Percentiles rank a stretch among this genome's conserved stretches.
Evolutionary conservation across 2,113 vertebrate species (phyloP).

Genomic region (Xenopus laevis): DNA sequence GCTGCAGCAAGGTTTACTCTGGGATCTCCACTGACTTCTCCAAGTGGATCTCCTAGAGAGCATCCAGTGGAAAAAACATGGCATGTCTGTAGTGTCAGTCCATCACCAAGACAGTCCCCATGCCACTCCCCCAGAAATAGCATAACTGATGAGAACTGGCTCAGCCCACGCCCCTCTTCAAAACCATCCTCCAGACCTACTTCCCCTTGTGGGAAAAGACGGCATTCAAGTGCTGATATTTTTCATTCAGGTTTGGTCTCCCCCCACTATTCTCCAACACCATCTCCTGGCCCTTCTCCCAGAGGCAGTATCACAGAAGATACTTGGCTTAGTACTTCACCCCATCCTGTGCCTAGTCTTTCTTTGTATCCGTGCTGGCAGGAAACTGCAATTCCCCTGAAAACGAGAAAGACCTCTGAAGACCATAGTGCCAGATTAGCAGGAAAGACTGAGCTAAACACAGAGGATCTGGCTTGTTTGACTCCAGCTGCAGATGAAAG

Average conservation of each 20-base stretch:
- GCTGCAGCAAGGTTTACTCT: slow-evolving; percentile 90
- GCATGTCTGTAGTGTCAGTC: slow-evolving; percentile 78
- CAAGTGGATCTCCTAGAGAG: slow-evolving; percentile 83
- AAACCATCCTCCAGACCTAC: slow-evolving; percentile 91
- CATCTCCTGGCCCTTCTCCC: slow-evolving; percentile 91
- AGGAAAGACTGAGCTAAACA: slow-evolving; percentile 80
- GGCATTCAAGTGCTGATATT: slow-evolving; percentile 95
- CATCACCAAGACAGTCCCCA: slow-evolving; percentile 90
- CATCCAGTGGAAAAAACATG: slow-evolving; percentile 76
- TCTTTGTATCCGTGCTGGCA: slow-evolving; percentile 87
- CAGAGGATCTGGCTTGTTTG: slow-evolving; percentile 83
- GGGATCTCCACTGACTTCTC: slow-evolving; percentile 87
- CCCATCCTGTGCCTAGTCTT: slow-evolving; percentile 65
- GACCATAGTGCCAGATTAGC: slow-evolving; percentile 80
- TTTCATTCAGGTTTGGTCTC: slow-evolving; percentile 86
- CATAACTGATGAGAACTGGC: slow-evolving; percentile 96
- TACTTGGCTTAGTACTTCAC: slow-evolving; percentile 82
- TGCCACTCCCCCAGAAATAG: slow-evolving; percentile 95
- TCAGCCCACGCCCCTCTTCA: slow-evolving; percentile 88
- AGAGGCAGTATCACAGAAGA: slow-evolving; percentile 94
- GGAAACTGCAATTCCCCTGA: slow-evolving; percentile 92
- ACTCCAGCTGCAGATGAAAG: slow-evolving; percentile 84
- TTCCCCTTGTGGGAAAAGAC: slow-evolving; percentile 92
- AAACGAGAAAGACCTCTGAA: slow-evolving; percentile 95
- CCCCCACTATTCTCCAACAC: slow-evolving; percentile 90